phyloP scores from a whole-genome alignment of 1,140 invertebrate species.

The Glomeris maerens region DNA sequence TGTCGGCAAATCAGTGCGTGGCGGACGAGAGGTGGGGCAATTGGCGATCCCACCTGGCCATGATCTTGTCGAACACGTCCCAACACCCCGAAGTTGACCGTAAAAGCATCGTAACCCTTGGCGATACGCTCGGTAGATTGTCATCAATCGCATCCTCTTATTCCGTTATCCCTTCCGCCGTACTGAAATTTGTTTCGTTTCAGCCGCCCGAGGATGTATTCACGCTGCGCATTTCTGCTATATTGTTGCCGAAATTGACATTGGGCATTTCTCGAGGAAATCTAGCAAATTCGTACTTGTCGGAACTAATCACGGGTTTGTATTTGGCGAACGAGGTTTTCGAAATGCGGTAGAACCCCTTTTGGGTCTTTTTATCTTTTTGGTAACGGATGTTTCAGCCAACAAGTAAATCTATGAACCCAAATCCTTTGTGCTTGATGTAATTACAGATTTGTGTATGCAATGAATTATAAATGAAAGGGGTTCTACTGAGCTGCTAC shows the following conservation, averaged over 20 bases:
- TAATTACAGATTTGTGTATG: too few relatives aligned
- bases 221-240: slow-evolving; percentile 89
- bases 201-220: slow-evolving; percentile 47
- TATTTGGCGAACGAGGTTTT: too few relatives aligned
- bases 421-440: too few relatives aligned
- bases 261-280: slow-evolving; percentile 44
- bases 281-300: slow-evolving; percentile 58
- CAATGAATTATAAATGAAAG: too few relatives aligned
- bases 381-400: slow-evolving; percentile 12
- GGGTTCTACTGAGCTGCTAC: too few relatives aligned
- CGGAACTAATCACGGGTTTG: slow-evolving; percentile 41
- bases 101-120: slow-evolving; percentile 63
- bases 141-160: slow-evolving; percentile 4
- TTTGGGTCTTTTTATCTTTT: too few relatives aligned
- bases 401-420: too few relatives aligned
- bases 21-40: slow-evolving; percentile 83
- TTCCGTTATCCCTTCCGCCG: slow-evolving; percentile 11
- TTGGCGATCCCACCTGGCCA: slow-evolving; percentile 87
- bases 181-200: slow-evolving; percentile 18
- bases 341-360: too few relatives aligned
- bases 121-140: slow-evolving; percentile 41
- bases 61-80: slow-evolving; percentile 79
- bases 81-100: slow-evolving; percentile 61
- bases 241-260: slow-evolving; percentile 66
- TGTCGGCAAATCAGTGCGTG: slow-evolving; percentile 35